phyloP scores from a whole-genome alignment of 1,140 invertebrate species.

The Dermatophagoides farinae region DNA sequence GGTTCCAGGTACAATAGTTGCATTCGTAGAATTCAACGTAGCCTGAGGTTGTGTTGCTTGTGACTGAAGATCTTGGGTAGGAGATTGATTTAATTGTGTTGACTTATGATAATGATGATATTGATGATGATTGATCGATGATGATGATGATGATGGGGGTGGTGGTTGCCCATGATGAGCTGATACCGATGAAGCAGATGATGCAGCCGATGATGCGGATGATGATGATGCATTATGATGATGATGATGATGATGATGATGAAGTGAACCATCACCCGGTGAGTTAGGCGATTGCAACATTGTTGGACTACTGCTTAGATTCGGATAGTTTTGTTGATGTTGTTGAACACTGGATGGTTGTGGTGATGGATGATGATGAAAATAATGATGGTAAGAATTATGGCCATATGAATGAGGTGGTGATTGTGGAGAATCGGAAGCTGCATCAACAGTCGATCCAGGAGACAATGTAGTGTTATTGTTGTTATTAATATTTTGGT shows the following conservation, averaged over 20 bases:
- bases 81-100: background rate
- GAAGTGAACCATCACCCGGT: background rate
- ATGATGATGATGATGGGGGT: background rate
- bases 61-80: background rate
- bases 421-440: background rate
- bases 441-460: too few species aligned
- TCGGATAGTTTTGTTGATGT: background rate
- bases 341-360: background rate
- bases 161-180: background rate
- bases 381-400: background rate
- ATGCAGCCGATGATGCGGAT: background rate
- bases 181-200: background rate
- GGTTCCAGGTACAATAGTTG: background rate
- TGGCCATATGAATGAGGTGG: background rate
- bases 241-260: background rate
- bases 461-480: too few species aligned
- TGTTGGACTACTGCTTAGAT: conserved; percentile 4
- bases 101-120: background rate
- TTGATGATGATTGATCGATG: background rate
- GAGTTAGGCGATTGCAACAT: conserved; percentile 1
- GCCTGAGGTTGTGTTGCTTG: background rate
- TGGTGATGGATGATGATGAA: background rate
- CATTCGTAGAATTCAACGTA: background rate
- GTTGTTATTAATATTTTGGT: too few species aligned
- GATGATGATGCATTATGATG: background rate